A percentile compares a stretch with the other conserved stretches of the same genome.
Evolutionary conservation across 2,113 vertebrate species (phyloP).

Genomic region (Tyto alba): DNA sequence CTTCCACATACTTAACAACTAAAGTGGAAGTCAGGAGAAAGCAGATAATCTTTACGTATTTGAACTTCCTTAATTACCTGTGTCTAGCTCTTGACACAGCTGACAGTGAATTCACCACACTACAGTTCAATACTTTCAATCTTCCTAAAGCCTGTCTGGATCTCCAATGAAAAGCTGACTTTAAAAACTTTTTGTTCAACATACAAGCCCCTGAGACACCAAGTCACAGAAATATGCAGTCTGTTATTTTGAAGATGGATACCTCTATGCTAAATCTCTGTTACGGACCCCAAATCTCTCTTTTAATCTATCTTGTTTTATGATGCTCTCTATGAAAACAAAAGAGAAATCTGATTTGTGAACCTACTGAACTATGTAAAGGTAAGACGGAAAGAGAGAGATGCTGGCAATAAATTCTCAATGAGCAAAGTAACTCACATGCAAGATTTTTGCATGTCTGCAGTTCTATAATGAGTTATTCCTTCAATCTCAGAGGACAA

Average conservation of each 20-base stretch:
- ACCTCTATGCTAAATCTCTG: background rate
- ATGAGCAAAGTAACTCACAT: background rate
- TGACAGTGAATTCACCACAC: background rate
- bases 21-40: background rate
- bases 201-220: background rate
- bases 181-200: background rate
- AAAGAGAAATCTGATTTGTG: background rate
- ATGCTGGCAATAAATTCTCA: background rate
- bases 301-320: background rate
- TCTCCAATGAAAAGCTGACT: background rate
- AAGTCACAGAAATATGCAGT: background rate
- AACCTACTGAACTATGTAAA: background rate
- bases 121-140: background rate
- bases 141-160: background rate
- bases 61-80: background rate
- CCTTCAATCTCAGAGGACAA: background rate
- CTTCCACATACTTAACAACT: background rate
- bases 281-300: background rate
- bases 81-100: background rate
- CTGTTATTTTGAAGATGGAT: background rate
- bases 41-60: background rate
- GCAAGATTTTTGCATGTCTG: background rate
- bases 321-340: background rate
- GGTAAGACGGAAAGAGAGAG: background rate
- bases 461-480: background rate